Evolutionary conservation across 2,888 invertebrate species (phyloP), one percentile per base, ranked within the genome.

Genomic region (Trachelus troglodyta): DNA sequence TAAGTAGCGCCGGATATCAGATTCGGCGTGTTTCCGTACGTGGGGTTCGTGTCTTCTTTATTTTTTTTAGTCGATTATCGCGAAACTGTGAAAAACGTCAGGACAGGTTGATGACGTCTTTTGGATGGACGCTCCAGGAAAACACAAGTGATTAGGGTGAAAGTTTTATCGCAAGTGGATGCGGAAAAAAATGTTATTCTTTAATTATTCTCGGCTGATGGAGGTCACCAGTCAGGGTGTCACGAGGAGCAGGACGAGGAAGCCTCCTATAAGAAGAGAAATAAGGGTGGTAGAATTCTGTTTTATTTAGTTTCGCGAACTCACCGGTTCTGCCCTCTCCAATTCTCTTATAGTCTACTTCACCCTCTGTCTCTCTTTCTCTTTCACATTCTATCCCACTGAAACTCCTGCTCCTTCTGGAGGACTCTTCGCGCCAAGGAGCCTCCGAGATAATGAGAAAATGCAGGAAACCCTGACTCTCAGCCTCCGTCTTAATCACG

Each of bases 371-470:
- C 34, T 35, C 30, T 76, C 74, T 56, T 75, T 75, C 69, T 77
- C 74, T 35, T 69, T 73, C 77, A 33, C 73, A 69, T 73, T 76
- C 37, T 6, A 30, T 33, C 11, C 11, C 9, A 12, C 71, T 11
- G 68, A 73, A 75, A 78, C 78, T 74, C 40, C 74, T 35, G 76
- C 77, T 71, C 73, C 75, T 78, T 2, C 75, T 74, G 56, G n/a
- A 69, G 74, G 71, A 37, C 71, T 76, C 69, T 80, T 69, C 23
- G 23, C 40, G 73, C 68, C 31, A 3, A 69, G 12, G 71, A 69
- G 71, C 71, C 71, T 34, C 80, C 76, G 68, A 77, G 85, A 85
- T 87, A 87, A 87, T 87, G 87, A 87, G 87, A 87, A 87, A 87
- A 87, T 85, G 82, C 84, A 85, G 84, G 84, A 86, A 85, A 83